Evolutionary conservation across 2,888 invertebrate species (phyloP), one percentile per base, ranked within the genome.

Genomic region (Meganola albula): DNA sequence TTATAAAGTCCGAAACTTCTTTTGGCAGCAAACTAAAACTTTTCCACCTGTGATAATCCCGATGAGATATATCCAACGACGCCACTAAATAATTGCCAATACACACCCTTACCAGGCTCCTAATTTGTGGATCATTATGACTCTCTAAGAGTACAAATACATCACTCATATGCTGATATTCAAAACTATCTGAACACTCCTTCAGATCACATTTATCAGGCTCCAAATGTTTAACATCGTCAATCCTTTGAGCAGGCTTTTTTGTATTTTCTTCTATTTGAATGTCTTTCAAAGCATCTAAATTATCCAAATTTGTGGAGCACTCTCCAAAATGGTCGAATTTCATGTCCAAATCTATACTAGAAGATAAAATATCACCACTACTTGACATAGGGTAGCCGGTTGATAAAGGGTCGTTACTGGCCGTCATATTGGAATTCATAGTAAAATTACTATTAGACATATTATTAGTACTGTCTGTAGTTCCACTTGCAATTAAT

Each of bases 71-170:
- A 31, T 87, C 79, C 34, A 91, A 74, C 0, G 89, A 88, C 0
- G 91, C 75, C 31, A 87, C 86, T 45, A 95, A 74, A 62, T 93
- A 91, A 52, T 86, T 88, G 1, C 92, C 92, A 31, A 93, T 85
- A 48, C 94, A 80, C 4, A 90, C 77, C 37, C 92, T 88, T 0
- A 91, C 84, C 34, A 91, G 85, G 6, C 95, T 95, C 53, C 94
- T 86, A 21, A 96, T 87, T 64, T 96, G 94, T 0, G 95, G 96
- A 74, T 96, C 96, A 25, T 84, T 75, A 69, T 96, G 95, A 42
- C 87, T 79, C 20, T 90, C 88, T 47, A 92, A 91, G 16, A 92
- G 69, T 16, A 60, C 44, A 44, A 94, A 80, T 10, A 95, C 69
- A 67, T 96, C 95, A 5, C 88, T 86, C 46, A 95, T 82, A 53